Evolutionary conservation across 2,888 invertebrate species (phyloP), one percentile per base, ranked within the genome.

Genomic region (Sphinx pinastri): DNA sequence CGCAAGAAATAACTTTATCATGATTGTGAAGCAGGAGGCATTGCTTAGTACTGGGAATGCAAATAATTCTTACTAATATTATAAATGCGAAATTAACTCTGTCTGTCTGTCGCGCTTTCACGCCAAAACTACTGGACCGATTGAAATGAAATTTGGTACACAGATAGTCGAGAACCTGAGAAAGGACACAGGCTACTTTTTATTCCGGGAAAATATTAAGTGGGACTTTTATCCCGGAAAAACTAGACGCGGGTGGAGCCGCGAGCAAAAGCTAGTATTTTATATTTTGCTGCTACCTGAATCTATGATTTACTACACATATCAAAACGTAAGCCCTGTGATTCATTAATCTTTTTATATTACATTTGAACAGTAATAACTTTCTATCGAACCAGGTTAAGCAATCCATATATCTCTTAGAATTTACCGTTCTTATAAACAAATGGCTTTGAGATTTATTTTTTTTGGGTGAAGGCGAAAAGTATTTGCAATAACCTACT

Each of bases 391-490:
- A 6, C 12, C 7, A 49, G 49, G 63, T 63, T 63, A 63, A 19
- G 49, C 63, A 49, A 49, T 12, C 49, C 63, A 63, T 63, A 63
- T 47, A 49, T 49, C 63, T 63, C 49, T 1, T 63, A 63, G 47
- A 49, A 63, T 63, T 63, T 63, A 49, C 49, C 13, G 63, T 63
- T 63, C 49, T 19, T 60, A 60, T 12, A 60, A 19, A 49, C 49
- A 63, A 63, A 49, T 49, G 63, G 19, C 19, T 63, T 63, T 63
- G 49, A 63, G 19, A 19, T 63, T 47, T 63, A 25, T 12, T 49
- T 49, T 63, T 63, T 19, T 49, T 49, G 13, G 60, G 47, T 47
- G 47, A 16, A 47, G 47, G 45, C 5, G 47, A 63, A 19, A n/a
- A 60, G n/a, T 10, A 47, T 47, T 63, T n/a, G 60, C 47, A 63